Percentiles rank a stretch among this genome's conserved stretches.
Evolutionary conservation across 2,113 vertebrate species (phyloP).

Genomic region (Ceuthmochares aereus): DNA sequence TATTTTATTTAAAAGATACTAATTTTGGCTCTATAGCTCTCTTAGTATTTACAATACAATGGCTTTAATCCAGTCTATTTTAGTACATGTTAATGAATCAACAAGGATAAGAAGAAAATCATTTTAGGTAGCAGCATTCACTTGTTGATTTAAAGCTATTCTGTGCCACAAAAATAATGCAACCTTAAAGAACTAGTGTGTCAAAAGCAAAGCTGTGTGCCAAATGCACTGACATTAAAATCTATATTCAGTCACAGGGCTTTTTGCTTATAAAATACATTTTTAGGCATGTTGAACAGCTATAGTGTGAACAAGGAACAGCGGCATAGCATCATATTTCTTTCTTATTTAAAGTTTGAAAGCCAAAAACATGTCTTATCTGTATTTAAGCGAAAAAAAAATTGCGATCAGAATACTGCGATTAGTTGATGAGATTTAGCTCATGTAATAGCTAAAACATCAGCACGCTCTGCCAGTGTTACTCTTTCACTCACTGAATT

Average conservation of each 20-base stretch:
- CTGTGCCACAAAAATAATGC: not conserved
- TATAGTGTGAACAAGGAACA: not conserved
- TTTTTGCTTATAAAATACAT: not conserved
- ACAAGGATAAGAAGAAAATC: not conserved
- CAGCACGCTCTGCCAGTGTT: not conserved
- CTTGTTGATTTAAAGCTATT: not conserved
- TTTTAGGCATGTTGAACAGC: not conserved
- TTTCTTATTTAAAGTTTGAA: not conserved
- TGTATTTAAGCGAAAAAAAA: not conserved
- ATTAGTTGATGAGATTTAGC: not conserved
- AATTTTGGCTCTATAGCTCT: not conserved
- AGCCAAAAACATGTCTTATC: not conserved
- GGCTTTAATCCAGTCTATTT: not conserved
- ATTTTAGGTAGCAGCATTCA: not conserved
- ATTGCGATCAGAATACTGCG: not conserved
- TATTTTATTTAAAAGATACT: not conserved
- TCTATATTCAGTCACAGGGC: not conserved
- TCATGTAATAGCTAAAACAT: not conserved
- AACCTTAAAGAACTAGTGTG: not conserved
- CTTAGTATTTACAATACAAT: not conserved
- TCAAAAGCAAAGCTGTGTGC: not conserved
- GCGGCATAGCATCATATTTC: not conserved
- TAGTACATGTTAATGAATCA: not conserved
- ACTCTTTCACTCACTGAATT: not conserved
- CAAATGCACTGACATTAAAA: not conserved